Conservation (phyloP, 2,888 invertebrate genomes). For the Phalera bucephala region DNA sequence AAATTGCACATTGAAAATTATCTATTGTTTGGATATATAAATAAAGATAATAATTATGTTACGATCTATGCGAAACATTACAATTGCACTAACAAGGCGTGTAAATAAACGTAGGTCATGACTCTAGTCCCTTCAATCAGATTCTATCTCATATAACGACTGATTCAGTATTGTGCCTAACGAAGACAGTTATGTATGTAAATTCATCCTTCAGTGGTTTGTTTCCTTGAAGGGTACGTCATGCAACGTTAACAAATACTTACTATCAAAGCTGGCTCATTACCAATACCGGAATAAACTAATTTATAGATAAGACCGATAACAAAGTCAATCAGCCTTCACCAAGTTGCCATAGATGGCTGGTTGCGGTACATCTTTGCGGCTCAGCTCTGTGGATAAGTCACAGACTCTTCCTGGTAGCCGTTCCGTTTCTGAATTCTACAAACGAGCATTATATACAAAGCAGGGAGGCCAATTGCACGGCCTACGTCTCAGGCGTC, state of each 20-base stretch:
- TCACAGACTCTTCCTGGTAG: constrained; percentile 69
- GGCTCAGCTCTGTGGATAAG: constrained; percentile 61
- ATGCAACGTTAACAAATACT: constrained; percentile 24
- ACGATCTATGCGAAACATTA: constrained; percentile 16
- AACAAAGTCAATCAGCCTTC: constrained; percentile 66
- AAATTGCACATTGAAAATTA: no score
- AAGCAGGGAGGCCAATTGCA: constrained; percentile 74
- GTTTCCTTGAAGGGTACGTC: constrained; percentile 23
- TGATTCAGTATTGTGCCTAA: constrained; percentile 44
- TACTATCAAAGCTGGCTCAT: constrained; percentile 36
- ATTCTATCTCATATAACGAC: constrained; percentile 35
- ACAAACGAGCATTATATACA: constrained; percentile 78
- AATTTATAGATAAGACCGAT: constrained; percentile 55
- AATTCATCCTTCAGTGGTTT: constrained; percentile 27
- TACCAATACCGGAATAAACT: constrained; percentile 37
- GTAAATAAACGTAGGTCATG: constrained; percentile 52
- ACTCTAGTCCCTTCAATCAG: constrained; percentile 46
- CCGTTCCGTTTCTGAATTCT: constrained; percentile 68
- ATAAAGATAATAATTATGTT: no score
- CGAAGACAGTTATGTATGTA: constrained; percentile 34
- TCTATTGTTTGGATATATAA: no score
- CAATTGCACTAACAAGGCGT: constrained; percentile 62
- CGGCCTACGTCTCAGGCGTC: constrained; percentile 65
- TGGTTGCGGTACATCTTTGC: constrained; percentile 55
- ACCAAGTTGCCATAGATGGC: constrained; percentile 59